These are phyloP conservation scores for Rachycentron canadum DNA, from an alignment of 2,797 vertebrate species.

Conservation along the genomic window DNA sequence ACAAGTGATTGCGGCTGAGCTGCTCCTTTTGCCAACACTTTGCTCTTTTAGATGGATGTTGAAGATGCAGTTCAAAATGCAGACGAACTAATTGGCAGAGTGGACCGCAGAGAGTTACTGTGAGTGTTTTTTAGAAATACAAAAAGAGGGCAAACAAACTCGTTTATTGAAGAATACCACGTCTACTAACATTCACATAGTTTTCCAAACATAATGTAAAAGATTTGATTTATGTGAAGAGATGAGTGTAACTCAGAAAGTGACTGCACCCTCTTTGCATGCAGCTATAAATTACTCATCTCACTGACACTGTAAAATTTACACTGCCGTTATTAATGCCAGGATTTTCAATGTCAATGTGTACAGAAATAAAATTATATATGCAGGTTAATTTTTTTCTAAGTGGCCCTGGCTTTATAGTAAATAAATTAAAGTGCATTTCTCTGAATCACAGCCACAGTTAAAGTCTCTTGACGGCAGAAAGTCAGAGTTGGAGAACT, in stretches of 20 bases:
- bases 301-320: background rate
- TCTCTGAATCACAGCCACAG: slow-evolving; percentile 19
- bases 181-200: background rate
- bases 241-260: slow-evolving; percentile 11
- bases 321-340: slow-evolving; percentile 2
- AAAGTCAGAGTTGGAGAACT: slow-evolving; percentile 37
- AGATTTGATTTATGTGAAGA: slow-evolving; percentile 10
- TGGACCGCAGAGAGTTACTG: slow-evolving; percentile 27
- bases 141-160: slow-evolving; percentile 11
- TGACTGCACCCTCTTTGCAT: slow-evolving; percentile 16
- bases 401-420: background rate
- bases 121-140: slow-evolving; percentile 26
- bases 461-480: slow-evolving; percentile 16
- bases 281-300: slow-evolving; percentile 11
- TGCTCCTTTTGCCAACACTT: slow-evolving; percentile 72
- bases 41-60: slow-evolving; percentile 76
- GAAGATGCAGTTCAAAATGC: slow-evolving; percentile 62
- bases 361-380: slow-evolving; percentile 6
- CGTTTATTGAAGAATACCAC: background rate
- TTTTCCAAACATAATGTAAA: slow-evolving; percentile 6
- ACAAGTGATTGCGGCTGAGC: slow-evolving; percentile 57
- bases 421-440: slow-evolving; percentile 12
- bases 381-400: background rate
- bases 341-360: slow-evolving; percentile 12
- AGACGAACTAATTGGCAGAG: slow-evolving; percentile 58